Evolutionary conservation across 2,888 invertebrate genomes (phyloP).

Genomic region (Parthenolecanium corni): DNA sequence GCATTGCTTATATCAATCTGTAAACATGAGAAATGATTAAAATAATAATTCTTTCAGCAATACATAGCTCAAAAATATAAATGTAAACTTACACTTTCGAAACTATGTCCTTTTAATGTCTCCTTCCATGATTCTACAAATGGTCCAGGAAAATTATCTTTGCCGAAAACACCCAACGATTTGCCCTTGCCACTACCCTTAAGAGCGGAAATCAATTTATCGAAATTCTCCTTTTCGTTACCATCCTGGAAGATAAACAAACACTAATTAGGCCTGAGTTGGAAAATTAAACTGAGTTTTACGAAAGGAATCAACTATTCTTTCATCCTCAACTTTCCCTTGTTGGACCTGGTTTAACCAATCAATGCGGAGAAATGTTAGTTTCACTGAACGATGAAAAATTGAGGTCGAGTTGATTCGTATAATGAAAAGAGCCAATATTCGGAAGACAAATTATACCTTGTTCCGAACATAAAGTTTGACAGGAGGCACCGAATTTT

Average conservation of each 20-base stretch:
- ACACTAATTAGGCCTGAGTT: background rate
- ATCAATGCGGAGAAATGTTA: too few relatives aligned
- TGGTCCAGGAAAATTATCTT: constrained; percentile 87
- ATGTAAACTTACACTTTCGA: constrained; percentile 55
- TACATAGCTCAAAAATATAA: too few relatives aligned
- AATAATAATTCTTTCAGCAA: background rate
- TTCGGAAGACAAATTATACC: constrained; percentile 43
- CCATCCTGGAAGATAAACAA: constrained; percentile 50
- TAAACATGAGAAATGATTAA: constrained; percentile 1
- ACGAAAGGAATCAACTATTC: too few relatives aligned
- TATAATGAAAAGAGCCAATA: background rate
- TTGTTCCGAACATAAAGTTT: constrained; percentile 81
- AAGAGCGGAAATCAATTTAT: constrained; percentile 61
- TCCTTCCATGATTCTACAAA: constrained; percentile 87
- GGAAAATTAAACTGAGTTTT: background rate
- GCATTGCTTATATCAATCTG: constrained; percentile 70
- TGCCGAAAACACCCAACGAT: constrained; percentile 75
- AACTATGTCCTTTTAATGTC: constrained; percentile 60
- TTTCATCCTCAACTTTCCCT: too few relatives aligned
- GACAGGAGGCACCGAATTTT: constrained; percentile 68
- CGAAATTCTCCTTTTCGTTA: constrained; percentile 75
- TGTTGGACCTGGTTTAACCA: too few relatives aligned
- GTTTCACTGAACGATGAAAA: too few relatives aligned
- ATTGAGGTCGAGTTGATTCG: too few relatives aligned
- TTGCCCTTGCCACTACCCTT: constrained; percentile 81